These are phyloP conservation scores for Pogona vitticeps DNA, from an alignment of 2,113 vertebrate species.

Conservation along the genomic window DNA sequence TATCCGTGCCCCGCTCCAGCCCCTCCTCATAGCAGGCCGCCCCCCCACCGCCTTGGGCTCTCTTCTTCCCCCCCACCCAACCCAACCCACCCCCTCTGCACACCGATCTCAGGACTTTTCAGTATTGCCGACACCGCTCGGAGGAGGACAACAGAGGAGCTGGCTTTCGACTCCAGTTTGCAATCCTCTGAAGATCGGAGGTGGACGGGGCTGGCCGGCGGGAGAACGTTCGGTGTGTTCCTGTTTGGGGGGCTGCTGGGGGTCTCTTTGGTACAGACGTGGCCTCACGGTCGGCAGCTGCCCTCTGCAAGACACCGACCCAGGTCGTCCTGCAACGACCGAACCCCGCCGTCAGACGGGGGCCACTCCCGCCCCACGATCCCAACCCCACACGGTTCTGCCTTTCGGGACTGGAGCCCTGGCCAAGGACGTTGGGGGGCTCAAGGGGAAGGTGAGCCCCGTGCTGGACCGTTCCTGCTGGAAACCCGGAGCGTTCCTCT, in stretches of 20 bases:
- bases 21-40: constrained; percentile 87
- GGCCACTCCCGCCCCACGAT: no score
- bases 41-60: constrained; percentile 48
- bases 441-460: constrained; percentile 12
- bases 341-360: no score
- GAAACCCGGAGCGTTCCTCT: constrained; percentile 74
- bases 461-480: constrained; percentile 53
- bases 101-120: constrained; percentile 93
- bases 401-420: background rate
- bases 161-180: constrained; percentile 54
- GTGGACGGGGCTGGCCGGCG: background rate
- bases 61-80: no score
- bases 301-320: constrained; percentile 87
- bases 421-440: no score
- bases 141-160: constrained; percentile 62
- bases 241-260: constrained; percentile 33
- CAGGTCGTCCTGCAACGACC: no score
- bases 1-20: constrained; percentile 90
- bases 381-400: background rate
- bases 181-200: constrained; percentile 55
- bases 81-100: constrained; percentile 72
- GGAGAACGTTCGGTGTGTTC: background rate
- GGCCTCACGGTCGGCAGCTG: constrained; percentile 75
- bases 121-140: constrained; percentile 77
- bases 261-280: constrained; percentile 51